phyloP scores from a whole-genome alignment of 2,797 vertebrate genomes.

The Acestrorhynchus altus region DNA sequence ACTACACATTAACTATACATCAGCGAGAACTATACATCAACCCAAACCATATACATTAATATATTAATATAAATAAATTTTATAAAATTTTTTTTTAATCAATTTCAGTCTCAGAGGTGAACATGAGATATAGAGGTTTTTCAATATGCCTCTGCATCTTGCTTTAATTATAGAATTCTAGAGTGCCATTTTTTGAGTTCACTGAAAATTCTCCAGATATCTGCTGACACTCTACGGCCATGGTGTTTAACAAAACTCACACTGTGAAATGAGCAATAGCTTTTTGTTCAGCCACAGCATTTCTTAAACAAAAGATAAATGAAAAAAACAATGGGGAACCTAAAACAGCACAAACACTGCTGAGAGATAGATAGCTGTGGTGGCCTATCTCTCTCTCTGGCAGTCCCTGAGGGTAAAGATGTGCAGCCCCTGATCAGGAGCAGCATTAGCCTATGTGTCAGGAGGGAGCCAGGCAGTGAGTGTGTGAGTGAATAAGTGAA shows the following conservation, averaged over 20 bases:
- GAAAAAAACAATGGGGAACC: not conserved
- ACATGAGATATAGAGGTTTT: not conserved
- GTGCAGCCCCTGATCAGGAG: constrained; percentile 39
- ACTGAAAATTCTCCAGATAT: not conserved
- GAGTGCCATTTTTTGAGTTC: not conserved
- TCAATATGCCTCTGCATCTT: not conserved
- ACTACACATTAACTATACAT: not conserved
- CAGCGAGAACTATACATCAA: too few species aligned
- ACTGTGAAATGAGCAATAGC: not conserved
- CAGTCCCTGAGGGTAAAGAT: constrained; percentile 26
- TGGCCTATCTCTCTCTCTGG: not conserved
- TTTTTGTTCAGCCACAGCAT: not conserved
- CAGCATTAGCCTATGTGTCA: constrained; percentile 66
- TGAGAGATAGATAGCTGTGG: not conserved
- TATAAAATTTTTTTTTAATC: too few species aligned
- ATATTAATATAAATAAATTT: too few species aligned
- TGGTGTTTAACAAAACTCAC: not conserved
- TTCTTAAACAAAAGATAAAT: not conserved
- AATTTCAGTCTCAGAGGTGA: not conserved
- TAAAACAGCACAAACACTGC: not conserved
- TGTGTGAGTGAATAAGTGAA: constrained; percentile 72
- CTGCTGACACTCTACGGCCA: not conserved
- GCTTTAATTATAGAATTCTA: constrained; percentile 5
- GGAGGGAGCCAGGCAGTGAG: constrained; percentile 71
- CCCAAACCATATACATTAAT: too few species aligned